A percentile compares a stretch with the other conserved stretches of the same genome.
These are phyloP conservation scores for Eurois occulta DNA, from an alignment of 2,888 invertebrate genomes.

Conservation along the genomic window DNA sequence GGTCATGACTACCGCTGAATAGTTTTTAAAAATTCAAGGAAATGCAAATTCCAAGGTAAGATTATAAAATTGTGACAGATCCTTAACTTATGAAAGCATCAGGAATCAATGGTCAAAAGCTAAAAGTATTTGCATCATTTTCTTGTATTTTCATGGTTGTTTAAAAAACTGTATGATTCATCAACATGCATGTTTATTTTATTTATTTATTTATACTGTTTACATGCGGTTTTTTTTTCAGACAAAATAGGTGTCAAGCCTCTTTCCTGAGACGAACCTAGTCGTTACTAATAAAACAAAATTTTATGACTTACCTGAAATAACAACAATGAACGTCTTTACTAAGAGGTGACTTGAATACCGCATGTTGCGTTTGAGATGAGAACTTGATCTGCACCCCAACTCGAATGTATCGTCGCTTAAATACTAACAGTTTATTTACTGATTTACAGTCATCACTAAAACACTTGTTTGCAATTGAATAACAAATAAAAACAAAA, in stretches of 20 bases:
- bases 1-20: no score
- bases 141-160: no score
- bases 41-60: no score
- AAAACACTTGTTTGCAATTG: constrained; percentile 18
- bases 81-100: no score
- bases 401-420: neutral
- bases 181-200: no score
- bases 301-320: constrained; percentile 22
- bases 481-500: constrained; percentile 14
- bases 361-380: constrained; percentile 21
- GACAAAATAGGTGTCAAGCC: neutral
- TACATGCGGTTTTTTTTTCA: neutral
- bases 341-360: constrained; percentile 22
- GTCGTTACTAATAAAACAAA: neutral
- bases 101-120: no score
- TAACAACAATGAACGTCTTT: constrained; percentile 25
- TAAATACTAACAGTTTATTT: constrained; percentile 34
- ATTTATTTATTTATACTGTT: no score
- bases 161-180: no score
- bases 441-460: constrained; percentile 15
- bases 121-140: no score
- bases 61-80: no score
- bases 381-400: neutral
- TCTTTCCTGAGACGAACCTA: neutral
- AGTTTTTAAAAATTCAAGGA: no score